Percentiles rank a stretch among this genome's conserved stretches.
These are phyloP conservation scores for Escarpia spicata DNA, from an alignment of 2,888 invertebrate genomes.

Conservation along the genomic window DNA sequence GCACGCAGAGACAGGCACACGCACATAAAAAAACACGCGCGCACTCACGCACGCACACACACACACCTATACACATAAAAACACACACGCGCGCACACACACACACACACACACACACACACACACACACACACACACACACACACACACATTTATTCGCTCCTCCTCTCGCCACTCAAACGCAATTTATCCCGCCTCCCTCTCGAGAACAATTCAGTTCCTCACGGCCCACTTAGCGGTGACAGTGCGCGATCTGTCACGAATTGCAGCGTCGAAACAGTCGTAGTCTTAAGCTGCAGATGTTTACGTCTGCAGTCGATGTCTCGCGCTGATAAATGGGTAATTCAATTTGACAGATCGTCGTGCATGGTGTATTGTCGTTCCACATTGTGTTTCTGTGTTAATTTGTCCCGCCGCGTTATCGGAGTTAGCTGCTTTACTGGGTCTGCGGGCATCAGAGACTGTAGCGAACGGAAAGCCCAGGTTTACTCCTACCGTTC, in stretches of 20 bases:
- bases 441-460: not conserved
- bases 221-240: not conserved
- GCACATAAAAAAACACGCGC: not conserved
- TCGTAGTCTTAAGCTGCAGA: not conserved
- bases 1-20: not conserved
- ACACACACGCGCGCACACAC: not conserved
- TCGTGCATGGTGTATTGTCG: not conserved
- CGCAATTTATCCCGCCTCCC: not conserved
- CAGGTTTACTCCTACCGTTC: not conserved
- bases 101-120: not conserved
- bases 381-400: not conserved
- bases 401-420: not conserved
- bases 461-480: not conserved
- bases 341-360: not conserved
- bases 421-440: not conserved
- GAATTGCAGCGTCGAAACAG: not conserved
- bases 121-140: not conserved
- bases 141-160: not conserved
- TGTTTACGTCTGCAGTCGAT: not conserved
- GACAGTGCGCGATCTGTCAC: not conserved
- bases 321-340: not conserved
- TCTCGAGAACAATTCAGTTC: not conserved
- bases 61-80: not conserved
- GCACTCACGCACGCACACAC: not conserved
- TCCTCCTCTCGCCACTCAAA: not conserved